A percentile compares a stretch with the other conserved stretches of the same genome.
phyloP scores from a whole-genome alignment of 2,797 vertebrate species.

The Hipposideros larvatus region DNA sequence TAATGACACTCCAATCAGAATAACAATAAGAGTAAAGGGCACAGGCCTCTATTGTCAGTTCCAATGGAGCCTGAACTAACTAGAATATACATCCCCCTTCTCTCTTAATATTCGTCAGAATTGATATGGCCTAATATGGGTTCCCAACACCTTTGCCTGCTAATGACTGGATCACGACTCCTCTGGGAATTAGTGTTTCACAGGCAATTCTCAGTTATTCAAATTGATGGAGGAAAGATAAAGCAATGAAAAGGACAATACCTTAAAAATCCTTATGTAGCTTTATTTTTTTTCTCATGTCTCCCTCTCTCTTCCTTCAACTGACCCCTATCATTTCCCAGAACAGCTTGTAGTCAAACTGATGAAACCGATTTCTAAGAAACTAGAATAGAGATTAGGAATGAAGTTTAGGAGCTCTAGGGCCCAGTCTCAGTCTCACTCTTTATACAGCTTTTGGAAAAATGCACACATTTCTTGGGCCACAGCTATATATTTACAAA shows the following conservation, averaged over 20 bases:
- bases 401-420: neutral
- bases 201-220: neutral
- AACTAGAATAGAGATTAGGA: neutral
- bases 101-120: conserved; percentile 55
- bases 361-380: neutral
- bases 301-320: neutral
- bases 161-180: conserved; percentile 41
- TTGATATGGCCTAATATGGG: neutral
- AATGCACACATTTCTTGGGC: neutral
- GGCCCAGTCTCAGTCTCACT: neutral
- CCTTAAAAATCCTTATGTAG: neutral
- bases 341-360: neutral
- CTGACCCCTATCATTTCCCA: neutral
- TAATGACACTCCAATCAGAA: conserved; percentile 66
- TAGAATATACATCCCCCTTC: neutral
- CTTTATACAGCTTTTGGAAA: neutral
- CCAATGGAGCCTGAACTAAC: neutral
- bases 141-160: neutral
- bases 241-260: neutral
- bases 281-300: neutral
- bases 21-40: conserved; percentile 45
- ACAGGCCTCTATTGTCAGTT: neutral
- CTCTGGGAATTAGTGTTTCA: conserved; percentile 26
- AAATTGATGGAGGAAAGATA: neutral
- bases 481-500: conserved; percentile 24